Evolutionary conservation across 2,888 invertebrate genomes (phyloP).

Genomic region (Parnassius glacialis): DNA sequence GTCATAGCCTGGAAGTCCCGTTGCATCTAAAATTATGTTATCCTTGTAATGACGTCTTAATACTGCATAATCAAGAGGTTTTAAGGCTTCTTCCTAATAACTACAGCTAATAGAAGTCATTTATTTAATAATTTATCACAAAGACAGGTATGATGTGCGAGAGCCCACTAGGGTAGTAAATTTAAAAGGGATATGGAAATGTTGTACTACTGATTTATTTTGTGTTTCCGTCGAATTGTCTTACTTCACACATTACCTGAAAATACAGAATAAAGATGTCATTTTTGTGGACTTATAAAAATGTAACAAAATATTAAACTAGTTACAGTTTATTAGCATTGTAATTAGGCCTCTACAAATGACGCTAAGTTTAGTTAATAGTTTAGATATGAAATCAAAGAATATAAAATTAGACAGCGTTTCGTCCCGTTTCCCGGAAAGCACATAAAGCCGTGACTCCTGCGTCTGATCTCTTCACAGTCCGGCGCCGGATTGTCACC

Average conservation of each 20-base stretch:
- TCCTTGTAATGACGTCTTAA: neutral
- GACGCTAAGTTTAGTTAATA: too few species aligned
- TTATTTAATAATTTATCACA: conserved; percentile 33
- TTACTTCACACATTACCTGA: conserved; percentile 56
- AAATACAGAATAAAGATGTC: conserved; percentile 30
- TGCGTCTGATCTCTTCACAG: too few species aligned
- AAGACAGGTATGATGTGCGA: conserved; percentile 35
- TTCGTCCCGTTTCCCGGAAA: too few species aligned
- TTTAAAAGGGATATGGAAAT: conserved; percentile 62
- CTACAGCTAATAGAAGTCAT: conserved; percentile 17
- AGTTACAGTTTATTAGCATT: too few species aligned
- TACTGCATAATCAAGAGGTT: neutral
- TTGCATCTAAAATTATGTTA: neutral
- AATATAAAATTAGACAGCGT: too few species aligned
- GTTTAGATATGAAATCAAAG: too few species aligned
- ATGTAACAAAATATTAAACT: neutral
- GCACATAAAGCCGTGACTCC: too few species aligned
- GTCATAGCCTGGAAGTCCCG: neutral
- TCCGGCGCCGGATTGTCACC: too few species aligned
- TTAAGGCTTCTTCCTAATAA: conserved; percentile 11
- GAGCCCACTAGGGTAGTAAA: conserved; percentile 49
- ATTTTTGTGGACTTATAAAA: neutral
- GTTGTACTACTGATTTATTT: conserved; percentile 66
- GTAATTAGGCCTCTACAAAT: too few species aligned
- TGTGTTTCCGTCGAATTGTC: conserved; percentile 43